A percentile compares a stretch with the other conserved stretches of the same genome.
Conservation (phyloP, 2,113 vertebrate genomes). For the Meleagris gallopavo region DNA sequence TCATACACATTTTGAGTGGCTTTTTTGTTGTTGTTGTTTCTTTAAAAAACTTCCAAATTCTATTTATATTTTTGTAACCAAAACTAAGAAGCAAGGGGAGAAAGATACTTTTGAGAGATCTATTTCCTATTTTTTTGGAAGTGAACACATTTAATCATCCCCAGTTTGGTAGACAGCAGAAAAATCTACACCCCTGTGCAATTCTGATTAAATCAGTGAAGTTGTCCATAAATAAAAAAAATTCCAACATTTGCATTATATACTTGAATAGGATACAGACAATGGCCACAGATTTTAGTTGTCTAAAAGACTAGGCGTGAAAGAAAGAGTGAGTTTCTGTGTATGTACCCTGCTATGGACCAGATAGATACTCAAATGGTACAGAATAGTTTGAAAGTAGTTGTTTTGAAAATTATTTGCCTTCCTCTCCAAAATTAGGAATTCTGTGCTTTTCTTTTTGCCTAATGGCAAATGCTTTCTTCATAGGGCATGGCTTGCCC, state of each 20-base stretch:
- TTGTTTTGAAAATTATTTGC: neutral
- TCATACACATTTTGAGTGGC: neutral
- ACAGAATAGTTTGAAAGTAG: neutral
- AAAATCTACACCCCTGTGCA: too few species aligned
- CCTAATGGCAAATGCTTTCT: accelerated
- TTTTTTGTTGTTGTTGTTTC: neutral
- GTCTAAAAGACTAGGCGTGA: neutral
- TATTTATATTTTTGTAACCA: neutral
- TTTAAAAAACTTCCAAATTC: neutral
- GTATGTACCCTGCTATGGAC: neutral
- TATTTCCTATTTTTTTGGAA: neutral
- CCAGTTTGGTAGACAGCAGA: neutral
- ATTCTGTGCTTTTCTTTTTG: neutral
- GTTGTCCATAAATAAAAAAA: neutral
- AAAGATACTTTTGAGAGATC: neutral
- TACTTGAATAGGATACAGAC: neutral
- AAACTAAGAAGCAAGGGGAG: neutral
- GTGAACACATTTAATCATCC: neutral
- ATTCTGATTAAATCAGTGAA: neutral
- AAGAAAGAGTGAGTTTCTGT: neutral
- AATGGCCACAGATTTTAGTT: neutral
- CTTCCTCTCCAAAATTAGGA: neutral
- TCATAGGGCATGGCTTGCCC: neutral
- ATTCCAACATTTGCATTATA: neutral
- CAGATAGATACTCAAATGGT: neutral